Evolutionary conservation across 2,113 vertebrate species (phyloP).

Genomic region (Pungitius pungitius): DNA sequence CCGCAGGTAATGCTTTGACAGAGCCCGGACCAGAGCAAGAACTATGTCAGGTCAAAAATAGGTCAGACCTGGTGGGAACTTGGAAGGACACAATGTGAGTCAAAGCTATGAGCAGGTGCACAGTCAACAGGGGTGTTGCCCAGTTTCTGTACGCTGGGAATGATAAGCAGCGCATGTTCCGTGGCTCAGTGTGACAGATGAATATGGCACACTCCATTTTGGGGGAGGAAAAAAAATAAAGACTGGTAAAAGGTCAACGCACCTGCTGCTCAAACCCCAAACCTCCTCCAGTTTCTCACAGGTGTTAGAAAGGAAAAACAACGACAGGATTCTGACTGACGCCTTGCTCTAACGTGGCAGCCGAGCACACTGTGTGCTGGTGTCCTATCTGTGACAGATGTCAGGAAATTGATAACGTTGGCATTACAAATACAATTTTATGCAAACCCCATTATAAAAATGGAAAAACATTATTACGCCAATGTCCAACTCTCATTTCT

Average conservation of each 20-base stretch:
- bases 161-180: slow-evolving; percentile 31
- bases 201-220: slow-evolving; percentile 3
- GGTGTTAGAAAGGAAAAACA: slow-evolving; percentile 3
- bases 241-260: slow-evolving; percentile 5
- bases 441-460: neutral
- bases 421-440: neutral
- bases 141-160: neutral
- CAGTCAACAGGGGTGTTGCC: slow-evolving; percentile 49
- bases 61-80: slow-evolving; percentile 17
- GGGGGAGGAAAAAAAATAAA: neutral
- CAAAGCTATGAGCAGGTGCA: slow-evolving; percentile 58
- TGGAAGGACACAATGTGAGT: slow-evolving; percentile 35
- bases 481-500: neutral
- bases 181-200: neutral
- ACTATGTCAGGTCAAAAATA: slow-evolving; percentile 19
- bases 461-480: neutral
- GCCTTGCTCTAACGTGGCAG: neutral
- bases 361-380: neutral
- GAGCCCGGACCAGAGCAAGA: slow-evolving; percentile 1
- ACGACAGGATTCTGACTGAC: too few relatives aligned
- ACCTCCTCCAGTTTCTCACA: slow-evolving; percentile 15
- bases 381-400: slow-evolving; percentile 3
- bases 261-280: slow-evolving; percentile 40
- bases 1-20: neutral
- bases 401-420: neutral